Base-by-base conservation (phyloP, 64 coral and sea anemone species). In the Orbicella faveolata region DNA sequence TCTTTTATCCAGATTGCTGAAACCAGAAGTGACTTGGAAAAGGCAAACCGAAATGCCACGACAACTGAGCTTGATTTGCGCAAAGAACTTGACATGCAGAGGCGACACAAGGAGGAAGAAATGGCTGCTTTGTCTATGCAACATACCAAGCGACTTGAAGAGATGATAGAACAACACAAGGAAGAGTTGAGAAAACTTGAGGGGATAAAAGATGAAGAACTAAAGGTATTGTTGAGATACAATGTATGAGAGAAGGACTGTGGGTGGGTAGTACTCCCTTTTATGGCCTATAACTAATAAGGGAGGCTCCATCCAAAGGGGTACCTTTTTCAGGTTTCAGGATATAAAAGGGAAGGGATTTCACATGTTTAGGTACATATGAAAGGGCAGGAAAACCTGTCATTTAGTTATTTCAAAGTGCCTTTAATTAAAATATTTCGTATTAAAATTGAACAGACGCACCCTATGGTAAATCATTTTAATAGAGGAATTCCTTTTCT, bases 121-220 rank as follows among this genome's bases (percentile, higher is more conserved):
- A 57, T 93, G 55, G 83, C 93, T 75, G 93, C 79, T 34, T 67
- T 93, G 35, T 63, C 88, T 8, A 87, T 93, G n/a, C 90, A 95
- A 73, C 93, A 93, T 26, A 86, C 67, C 76, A 88, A 87, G 36
- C 93, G 93, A 66, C 53, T 98, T 19, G 92, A 98, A 61, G 85
- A 90, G 39, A 74, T 88, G 48, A 79, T 90, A 81, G 84, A 83
- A 76, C 41, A 78, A 48, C 93, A 98, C 84, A 62, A 37, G 18
- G 79, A 41, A 52, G 96, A 95, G 44, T 91, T 98, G 12, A 87
- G 39, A 33, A 95, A 78, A 37, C 48, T 93, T 51, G 83, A 84
- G 19, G 93, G 77, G 14, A 33, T 93, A 4, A 92, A 90, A 98
- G 93, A 91, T 62, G 82, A 98, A 80, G 88, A 98, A 34, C 52